Evolutionary conservation across 2,797 vertebrate species (phyloP).

Genomic region (Eupleurogrammus muticus): DNA sequence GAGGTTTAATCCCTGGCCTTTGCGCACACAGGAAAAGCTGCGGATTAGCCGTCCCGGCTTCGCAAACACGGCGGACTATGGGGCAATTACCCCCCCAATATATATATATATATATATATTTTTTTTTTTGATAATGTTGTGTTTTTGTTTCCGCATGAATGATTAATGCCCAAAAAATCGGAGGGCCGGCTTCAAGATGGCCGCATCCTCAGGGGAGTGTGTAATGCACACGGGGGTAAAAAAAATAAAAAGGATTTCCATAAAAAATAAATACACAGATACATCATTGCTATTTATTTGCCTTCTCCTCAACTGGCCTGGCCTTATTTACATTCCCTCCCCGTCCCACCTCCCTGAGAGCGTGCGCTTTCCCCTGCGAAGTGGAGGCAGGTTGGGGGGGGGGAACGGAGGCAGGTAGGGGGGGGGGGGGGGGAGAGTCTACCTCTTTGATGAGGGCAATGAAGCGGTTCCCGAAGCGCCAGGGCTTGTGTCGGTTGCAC

Average conservation of each 20-base stretch:
- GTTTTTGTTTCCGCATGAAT: constrained; percentile 47
- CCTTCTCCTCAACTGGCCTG: constrained; percentile 14
- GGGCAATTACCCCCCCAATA: constrained; percentile 64
- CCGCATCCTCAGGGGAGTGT: constrained; percentile 10
- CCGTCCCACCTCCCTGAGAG: constrained; percentile 29
- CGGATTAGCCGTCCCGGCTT: constrained; percentile 59
- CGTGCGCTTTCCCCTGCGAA: constrained; percentile 36
- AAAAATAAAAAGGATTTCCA: constrained; percentile 32
- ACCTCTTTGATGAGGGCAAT: constrained; percentile 99
- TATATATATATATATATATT: no score
- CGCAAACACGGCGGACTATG: constrained; percentile 49
- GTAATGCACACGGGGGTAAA: background rate
- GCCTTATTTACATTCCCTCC: constrained; percentile 51
- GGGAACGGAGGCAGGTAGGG: constrained; percentile 28
- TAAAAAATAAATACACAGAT: constrained; percentile 52
- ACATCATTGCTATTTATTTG: constrained; percentile 40
- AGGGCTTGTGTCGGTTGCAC: constrained; percentile 97
- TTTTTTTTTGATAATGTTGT: constrained; percentile 56
- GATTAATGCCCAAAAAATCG: constrained; percentile 47
- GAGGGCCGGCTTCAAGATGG: constrained; percentile 39
- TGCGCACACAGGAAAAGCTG: constrained; percentile 45
- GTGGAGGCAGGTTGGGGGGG: no score
- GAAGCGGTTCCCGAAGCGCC: constrained; percentile 97
- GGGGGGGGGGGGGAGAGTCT: constrained; percentile 39
- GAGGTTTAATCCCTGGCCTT: constrained; percentile 54